Evolutionary conservation across 1,140 invertebrate species (phyloP).

Genomic region (Pogonomyrmex californicus): DNA sequence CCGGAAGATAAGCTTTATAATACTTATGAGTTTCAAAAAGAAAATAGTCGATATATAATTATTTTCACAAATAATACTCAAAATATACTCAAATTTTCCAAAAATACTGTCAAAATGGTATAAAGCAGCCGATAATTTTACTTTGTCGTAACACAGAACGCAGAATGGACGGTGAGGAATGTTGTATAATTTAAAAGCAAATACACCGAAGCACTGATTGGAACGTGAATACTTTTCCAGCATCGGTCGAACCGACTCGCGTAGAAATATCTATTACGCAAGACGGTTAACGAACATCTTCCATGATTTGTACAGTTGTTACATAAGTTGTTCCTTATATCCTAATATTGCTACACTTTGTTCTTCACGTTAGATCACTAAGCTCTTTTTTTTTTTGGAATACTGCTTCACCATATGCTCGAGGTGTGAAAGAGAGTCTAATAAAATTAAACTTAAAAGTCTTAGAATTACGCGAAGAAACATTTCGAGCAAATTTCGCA

Average conservation of each 20-base stretch:
- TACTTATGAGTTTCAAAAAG: not conserved
- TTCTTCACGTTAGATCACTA: conserved; percentile 73
- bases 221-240: conserved; percentile 28
- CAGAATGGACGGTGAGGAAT: conserved; percentile 35
- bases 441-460: conserved; percentile 27
- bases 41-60: not conserved
- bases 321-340: conserved; percentile 69
- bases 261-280: conserved; percentile 13
- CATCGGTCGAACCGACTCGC: not conserved
- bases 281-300: conserved; percentile 10
- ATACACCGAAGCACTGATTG: conserved; percentile 21
- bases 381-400: conserved; percentile 58
- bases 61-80: conserved; percentile 33
- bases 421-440: conserved; percentile 5
- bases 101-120: conserved; percentile 29
- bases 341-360: conserved; percentile 84
- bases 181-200: conserved; percentile 28
- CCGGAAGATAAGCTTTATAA: conserved; percentile 32
- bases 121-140: not conserved
- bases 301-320: conserved; percentile 46
- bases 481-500: conserved; percentile 4
- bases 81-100: not conserved
- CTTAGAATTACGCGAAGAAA: conserved; percentile 34
- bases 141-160: conserved; percentile 30
- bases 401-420: conserved; percentile 39